A percentile compares a stretch with the other conserved stretches of the same genome.
Conservation (phyloP, 2,888 invertebrate genomes). For the Mythimna pallens region DNA sequence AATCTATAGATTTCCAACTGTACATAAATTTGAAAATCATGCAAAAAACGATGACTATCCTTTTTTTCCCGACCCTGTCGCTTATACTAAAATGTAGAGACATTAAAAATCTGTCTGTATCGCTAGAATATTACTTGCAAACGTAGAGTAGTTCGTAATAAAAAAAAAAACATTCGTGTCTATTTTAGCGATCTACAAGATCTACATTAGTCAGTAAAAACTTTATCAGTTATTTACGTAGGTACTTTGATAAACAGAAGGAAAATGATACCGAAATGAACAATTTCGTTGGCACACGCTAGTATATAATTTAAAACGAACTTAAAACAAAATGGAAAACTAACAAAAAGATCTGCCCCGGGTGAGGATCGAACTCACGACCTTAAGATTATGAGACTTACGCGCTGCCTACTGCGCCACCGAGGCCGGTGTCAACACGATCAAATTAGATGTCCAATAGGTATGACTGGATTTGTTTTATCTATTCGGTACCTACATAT, state of each 20-base stretch:
- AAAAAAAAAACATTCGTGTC: background rate
- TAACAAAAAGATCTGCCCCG: constrained; percentile 62
- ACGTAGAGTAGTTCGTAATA: background rate
- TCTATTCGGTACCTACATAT: background rate
- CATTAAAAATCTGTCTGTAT: background rate
- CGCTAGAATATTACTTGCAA: background rate
- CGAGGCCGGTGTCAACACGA: constrained; percentile 88
- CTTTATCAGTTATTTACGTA: background rate
- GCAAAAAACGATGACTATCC: background rate
- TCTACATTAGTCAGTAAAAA: background rate
- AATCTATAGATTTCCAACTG: background rate
- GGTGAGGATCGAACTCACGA: constrained; percentile 87
- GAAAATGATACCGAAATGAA: constrained; percentile 4
- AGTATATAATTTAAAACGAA: background rate
- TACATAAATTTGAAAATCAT: background rate
- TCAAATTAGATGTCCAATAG: constrained; percentile 35
- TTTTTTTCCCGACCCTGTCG: background rate
- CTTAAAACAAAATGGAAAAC: background rate
- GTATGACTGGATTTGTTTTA: background rate
- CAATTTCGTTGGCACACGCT: background rate
- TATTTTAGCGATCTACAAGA: constrained; percentile 6
- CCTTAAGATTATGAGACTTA: constrained; percentile 98
- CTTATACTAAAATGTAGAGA: too few species aligned
- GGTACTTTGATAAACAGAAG: constrained; percentile 9
- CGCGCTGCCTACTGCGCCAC: constrained; percentile 97